A percentile compares a stretch with the other conserved stretches of the same genome.
Evolutionary conservation across 2,113 vertebrate species (phyloP).

Genomic region (Bostrychus sinensis): DNA sequence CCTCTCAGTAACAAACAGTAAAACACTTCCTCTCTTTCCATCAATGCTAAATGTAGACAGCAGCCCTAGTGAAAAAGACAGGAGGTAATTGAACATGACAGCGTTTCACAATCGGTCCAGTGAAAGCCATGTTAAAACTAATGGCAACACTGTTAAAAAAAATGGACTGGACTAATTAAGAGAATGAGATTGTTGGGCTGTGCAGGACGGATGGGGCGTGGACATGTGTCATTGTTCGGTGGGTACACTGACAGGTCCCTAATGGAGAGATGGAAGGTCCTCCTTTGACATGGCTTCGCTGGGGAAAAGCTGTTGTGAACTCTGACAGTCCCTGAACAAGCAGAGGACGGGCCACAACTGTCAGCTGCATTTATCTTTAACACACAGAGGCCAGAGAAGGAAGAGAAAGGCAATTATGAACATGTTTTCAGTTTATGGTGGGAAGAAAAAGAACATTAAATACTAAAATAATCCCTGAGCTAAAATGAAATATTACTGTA

Average conservation of each 20-base stretch:
- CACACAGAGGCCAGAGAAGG: neutral
- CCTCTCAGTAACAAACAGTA: neutral
- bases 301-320: constrained; percentile 29
- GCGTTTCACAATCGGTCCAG: constrained; percentile 38
- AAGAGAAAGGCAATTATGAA: neutral
- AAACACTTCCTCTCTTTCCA: neutral
- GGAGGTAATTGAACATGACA: constrained; percentile 55
- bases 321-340: constrained; percentile 17
- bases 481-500: no score
- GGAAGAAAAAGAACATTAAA: no score
- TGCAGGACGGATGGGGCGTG: constrained; percentile 35
- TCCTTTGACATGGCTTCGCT: constrained; percentile 27
- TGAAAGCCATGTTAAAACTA: constrained; percentile 47
- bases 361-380: constrained; percentile 23
- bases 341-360: constrained; percentile 28
- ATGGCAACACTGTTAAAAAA: constrained; percentile 46
- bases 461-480: no score
- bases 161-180: constrained; percentile 59
- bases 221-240: constrained; percentile 39
- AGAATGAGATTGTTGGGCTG: constrained; percentile 18
- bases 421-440: neutral
- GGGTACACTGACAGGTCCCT: constrained; percentile 31
- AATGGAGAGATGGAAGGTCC: constrained; percentile 39
- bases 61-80: constrained; percentile 7
- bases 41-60: no score